Evolutionary conservation across 2,888 invertebrate species (phyloP), one percentile per base, ranked within the genome.

Genomic region (Tenthredo amoena): DNA sequence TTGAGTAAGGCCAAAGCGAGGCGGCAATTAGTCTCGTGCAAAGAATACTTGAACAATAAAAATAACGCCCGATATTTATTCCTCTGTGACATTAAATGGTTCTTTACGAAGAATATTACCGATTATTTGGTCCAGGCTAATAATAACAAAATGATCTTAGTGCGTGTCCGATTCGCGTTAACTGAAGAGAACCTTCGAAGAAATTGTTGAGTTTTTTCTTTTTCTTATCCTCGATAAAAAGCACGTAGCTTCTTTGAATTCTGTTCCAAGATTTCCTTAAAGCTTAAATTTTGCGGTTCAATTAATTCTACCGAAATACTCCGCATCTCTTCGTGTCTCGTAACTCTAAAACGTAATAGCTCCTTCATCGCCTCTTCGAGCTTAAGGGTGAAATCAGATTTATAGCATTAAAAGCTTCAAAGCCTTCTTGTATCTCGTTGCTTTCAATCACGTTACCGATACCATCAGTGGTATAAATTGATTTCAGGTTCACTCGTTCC

Each of bases 381-480:
- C 74, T 74, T 43, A 12, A 40, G 43, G 74, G 40, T 74, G 43
- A 43, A 74, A 43, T 74, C 26, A 43, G 50, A 77, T 50, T 55
- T 77, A 77, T 77, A n/a, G 77, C 31, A 55, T 77, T 55, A 55
- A 55, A 77, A 77, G 50, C 77, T 18, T 34, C 31, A 50, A 55
- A 50, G 50, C 77, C 18, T n/a, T 34, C n/a, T 55, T 50, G 50
- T 43, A 43, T 74, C 77, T 50, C 47, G 18, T 34, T 77, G 47
- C 34, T 34, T 77, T 55, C 50, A 50, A 77, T 77, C 50, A 31
- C 77, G 18, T 77, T 77, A 77, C 77, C 50, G 31, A 77, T 50
- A 50, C 77, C 34, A 77, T 77, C 50, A n/a, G 77, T n/a, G 26
- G 18, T 77, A 31, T 55, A 31, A 77, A 77, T 77, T 55, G 77